These are phyloP conservation scores for Trichosurus vulpecula DNA, from an alignment of 2,797 vertebrate genomes.

Conservation along the genomic window DNA sequence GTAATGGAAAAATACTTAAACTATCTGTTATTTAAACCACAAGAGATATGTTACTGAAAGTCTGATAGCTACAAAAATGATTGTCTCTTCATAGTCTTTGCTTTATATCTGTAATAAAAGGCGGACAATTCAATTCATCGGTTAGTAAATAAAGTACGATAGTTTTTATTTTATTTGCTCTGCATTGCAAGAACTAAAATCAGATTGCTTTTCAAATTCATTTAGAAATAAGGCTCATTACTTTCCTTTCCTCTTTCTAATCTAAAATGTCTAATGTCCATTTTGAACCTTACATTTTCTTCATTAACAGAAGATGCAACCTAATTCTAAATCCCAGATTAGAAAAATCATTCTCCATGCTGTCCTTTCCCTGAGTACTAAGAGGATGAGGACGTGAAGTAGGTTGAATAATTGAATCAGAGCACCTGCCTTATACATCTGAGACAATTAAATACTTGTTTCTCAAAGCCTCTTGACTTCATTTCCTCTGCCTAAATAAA, in stretches of 20 bases:
- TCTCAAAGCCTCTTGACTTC: slow-evolving; percentile 67
- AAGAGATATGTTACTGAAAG: slow-evolving; percentile 93
- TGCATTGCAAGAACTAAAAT: slow-evolving; percentile 84
- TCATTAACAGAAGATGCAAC: slow-evolving; percentile 76
- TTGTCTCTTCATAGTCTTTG: slow-evolving; percentile 95
- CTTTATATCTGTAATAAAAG: slow-evolving; percentile 96
- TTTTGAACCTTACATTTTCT: slow-evolving; percentile 74
- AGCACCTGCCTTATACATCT: slow-evolving; percentile 65
- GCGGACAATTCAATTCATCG: slow-evolving; percentile 95
- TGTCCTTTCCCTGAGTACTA: slow-evolving; percentile 73
- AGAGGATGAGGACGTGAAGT: slow-evolving; percentile 69
- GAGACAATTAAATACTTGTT: slow-evolving; percentile 67
- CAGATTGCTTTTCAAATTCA: slow-evolving; percentile 87
- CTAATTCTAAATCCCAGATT: slow-evolving; percentile 79
- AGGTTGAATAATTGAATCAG: slow-evolving; percentile 67
- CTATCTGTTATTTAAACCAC: slow-evolving; percentile 96
- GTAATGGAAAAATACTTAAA: slow-evolving; percentile 92
- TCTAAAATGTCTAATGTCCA: slow-evolving; percentile 78
- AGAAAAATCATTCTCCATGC: slow-evolving; percentile 77
- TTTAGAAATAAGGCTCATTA: slow-evolving; percentile 84
- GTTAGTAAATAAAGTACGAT: slow-evolving; percentile 93
- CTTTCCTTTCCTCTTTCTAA: slow-evolving; percentile 79
- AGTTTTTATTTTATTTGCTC: slow-evolving; percentile 88
- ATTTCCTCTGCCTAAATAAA: slow-evolving; percentile 63
- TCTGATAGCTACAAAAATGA: slow-evolving; percentile 95